Percentiles rank a stretch among this genome's conserved stretches.
Conservation (phyloP, 2,797 vertebrate genomes). For the Carcharodon carcharias region DNA sequence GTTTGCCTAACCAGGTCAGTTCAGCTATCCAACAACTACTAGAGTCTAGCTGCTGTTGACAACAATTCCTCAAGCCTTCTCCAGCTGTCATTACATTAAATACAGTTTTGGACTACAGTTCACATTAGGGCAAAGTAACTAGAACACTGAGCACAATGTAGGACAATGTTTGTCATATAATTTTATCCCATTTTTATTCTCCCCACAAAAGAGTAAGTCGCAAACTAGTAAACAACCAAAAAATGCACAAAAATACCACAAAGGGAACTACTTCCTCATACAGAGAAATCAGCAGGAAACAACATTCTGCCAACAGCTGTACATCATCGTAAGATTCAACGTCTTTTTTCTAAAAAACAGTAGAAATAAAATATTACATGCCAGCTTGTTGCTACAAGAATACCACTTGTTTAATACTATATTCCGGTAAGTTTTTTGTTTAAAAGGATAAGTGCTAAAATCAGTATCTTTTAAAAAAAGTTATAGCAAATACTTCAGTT, state of each 20-base stretch:
- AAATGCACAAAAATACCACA: slow-evolving; percentile 18
- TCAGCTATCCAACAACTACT: neutral
- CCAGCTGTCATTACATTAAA: neutral
- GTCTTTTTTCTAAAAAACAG: neutral
- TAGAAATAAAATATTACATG: neutral
- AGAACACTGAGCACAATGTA: neutral
- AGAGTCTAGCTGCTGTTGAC: neutral
- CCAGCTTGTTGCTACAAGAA: neutral
- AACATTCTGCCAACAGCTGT: slow-evolving; percentile 20
- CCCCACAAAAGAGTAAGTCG: neutral
- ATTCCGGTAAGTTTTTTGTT: too few relatives aligned
- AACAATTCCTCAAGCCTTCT: neutral
- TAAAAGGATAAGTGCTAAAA: neutral
- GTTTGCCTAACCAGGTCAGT: neutral
- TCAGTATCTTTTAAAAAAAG: neutral
- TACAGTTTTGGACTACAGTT: neutral
- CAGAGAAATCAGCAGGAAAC: slow-evolving; percentile 10
- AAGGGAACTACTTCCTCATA: slow-evolving; percentile 9
- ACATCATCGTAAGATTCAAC: neutral
- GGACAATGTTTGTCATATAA: neutral
- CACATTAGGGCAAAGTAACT: neutral
- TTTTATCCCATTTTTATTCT: neutral
- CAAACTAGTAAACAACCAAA: neutral
- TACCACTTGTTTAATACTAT: neutral
- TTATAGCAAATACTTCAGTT: neutral